A percentile compares a stretch with the other conserved stretches of the same genome.
Conservation (phyloP, 2,797 vertebrate species). For the Lepus townsendii region DNA sequence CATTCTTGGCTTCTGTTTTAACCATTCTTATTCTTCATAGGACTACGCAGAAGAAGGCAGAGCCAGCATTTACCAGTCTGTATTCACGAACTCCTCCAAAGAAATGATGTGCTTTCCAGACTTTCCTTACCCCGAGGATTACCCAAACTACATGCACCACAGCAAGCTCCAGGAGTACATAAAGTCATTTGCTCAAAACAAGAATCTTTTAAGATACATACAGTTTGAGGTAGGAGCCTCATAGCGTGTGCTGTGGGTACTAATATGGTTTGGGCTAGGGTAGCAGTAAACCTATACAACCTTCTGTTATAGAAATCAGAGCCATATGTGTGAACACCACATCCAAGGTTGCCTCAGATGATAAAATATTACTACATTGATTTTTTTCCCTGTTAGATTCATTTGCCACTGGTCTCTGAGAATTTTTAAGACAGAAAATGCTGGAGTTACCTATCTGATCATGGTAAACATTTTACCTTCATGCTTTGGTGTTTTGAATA, state of each 20-base stretch:
- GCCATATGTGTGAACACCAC: neutral
- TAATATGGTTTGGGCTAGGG: no score
- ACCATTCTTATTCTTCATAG: constrained; percentile 81
- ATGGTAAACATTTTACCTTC: neutral
- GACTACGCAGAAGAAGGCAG: constrained; percentile 91
- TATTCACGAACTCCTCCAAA: constrained; percentile 95
- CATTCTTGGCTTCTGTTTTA: neutral
- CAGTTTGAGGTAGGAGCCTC: constrained; percentile 89
- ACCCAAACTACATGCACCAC: constrained; percentile 94
- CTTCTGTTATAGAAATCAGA: neutral
- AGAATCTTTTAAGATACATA: constrained; percentile 90
- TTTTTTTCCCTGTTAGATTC: neutral
- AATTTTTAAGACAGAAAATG: neutral
- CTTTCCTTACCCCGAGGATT: constrained; percentile 92
- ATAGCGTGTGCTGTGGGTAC: neutral
- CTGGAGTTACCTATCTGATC: neutral
- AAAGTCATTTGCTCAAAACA: constrained; percentile 89
- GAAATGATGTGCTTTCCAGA: constrained; percentile 95
- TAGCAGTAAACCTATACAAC: neutral
- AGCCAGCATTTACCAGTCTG: constrained; percentile 93
- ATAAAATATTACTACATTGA: neutral
- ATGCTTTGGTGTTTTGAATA: neutral
- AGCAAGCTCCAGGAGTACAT: constrained; percentile 92
- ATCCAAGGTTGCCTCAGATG: neutral
- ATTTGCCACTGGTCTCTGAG: neutral